Conservation (phyloP, 2,797 vertebrate genomes). For the Hafferia zeledoni region DNA sequence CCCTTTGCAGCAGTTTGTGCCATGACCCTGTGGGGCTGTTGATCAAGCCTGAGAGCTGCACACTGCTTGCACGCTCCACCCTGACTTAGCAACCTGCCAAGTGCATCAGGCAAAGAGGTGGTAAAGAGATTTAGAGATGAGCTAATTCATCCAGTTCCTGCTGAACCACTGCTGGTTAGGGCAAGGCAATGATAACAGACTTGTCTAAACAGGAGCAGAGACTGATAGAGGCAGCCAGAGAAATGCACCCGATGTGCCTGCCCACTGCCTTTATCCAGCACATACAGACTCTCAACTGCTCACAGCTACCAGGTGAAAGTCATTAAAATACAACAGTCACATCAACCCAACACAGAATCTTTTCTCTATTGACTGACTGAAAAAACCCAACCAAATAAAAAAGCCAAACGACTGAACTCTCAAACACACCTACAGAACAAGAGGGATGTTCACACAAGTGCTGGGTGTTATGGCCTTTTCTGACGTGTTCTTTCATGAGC, state of each 20-base stretch:
- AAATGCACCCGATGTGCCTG: accelerated
- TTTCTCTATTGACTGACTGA: neutral
- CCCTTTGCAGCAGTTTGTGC: neutral
- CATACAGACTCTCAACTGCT: neutral
- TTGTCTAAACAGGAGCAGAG: neutral
- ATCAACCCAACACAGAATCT: neutral
- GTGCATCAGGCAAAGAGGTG: neutral
- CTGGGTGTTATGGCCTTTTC: neutral
- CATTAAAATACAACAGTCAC: neutral
- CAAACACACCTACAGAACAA: neutral
- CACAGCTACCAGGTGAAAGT: neutral
- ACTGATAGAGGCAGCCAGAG: neutral
- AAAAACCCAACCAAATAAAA: neutral
- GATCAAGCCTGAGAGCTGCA: accelerated
- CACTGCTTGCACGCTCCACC: neutral
- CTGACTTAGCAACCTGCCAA: neutral
- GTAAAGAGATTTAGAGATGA: neutral
- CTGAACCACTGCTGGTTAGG: neutral
- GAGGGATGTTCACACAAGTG: neutral
- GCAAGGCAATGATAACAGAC: neutral
- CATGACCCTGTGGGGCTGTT: neutral
- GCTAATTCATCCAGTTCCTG: neutral
- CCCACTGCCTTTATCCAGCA: neutral
- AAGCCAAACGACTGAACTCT: neutral
- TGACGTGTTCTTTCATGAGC: accelerated